Evolutionary conservation across 2,797 vertebrate species (phyloP).

Genomic region (Manis javanica): DNA sequence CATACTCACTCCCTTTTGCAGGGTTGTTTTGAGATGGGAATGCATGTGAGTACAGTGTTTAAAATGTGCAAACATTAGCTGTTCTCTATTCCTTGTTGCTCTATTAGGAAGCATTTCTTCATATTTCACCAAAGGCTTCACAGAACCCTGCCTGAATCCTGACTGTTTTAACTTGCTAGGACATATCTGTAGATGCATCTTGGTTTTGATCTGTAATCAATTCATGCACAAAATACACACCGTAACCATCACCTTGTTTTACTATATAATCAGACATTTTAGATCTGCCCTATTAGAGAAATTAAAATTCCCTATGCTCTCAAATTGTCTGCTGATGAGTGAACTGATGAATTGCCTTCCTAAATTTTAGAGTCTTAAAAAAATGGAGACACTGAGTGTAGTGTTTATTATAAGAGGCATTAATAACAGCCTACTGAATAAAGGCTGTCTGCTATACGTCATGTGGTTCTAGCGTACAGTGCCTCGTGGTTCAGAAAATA

Average conservation of each 20-base stretch:
- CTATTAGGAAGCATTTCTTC: background rate
- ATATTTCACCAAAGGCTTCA: constrained; percentile 14
- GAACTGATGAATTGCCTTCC: background rate
- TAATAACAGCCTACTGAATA: constrained; percentile 66
- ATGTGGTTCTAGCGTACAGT: constrained; percentile 48
- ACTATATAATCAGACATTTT: constrained; percentile 66
- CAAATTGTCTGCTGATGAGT: constrained; percentile 49
- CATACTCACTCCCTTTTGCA: background rate
- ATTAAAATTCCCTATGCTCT: constrained; percentile 55
- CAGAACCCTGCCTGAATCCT: background rate
- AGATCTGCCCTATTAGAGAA: constrained; percentile 49
- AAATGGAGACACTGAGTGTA: constrained; percentile 36
- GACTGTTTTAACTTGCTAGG: constrained; percentile 25
- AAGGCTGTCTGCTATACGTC: constrained; percentile 59
- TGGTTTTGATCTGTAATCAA: constrained; percentile 59
- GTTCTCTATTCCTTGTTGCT: background rate
- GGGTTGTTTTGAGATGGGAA: constrained; percentile 46
- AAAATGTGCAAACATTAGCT: constrained; percentile 30
- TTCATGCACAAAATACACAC: constrained; percentile 50
- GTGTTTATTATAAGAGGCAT: constrained; percentile 58
- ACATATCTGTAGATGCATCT: background rate
- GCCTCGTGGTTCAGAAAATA: constrained; percentile 54
- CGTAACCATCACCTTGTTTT: constrained; percentile 60
- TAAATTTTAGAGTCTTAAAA: constrained; percentile 51
- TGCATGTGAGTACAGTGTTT: background rate